Conservation (phyloP, 2,888 invertebrate species). For the Spilosoma lubricipeda region DNA sequence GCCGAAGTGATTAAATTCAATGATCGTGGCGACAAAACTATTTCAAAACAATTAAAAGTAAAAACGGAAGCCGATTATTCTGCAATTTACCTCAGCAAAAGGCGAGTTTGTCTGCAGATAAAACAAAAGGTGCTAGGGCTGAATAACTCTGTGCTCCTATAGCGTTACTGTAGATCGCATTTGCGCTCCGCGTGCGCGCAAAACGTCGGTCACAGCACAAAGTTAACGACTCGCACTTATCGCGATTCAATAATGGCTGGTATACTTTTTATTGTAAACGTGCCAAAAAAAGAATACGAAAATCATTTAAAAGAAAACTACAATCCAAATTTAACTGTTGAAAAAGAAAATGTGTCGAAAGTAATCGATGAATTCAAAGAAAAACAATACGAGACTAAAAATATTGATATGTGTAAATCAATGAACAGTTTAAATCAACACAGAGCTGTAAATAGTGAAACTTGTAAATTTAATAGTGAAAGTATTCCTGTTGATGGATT, state of each 20-base stretch:
- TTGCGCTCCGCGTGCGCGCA: constrained; percentile 32
- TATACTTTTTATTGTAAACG: constrained; percentile 85
- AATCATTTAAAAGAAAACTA: constrained; percentile 56
- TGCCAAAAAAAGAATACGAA: constrained; percentile 85
- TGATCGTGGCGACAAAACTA: constrained; percentile 27
- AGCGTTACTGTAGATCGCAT: constrained; percentile 37
- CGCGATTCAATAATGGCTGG: constrained; percentile 76
- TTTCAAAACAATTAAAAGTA: constrained; percentile 34
- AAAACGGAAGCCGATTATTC: constrained; percentile 64
- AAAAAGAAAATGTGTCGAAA: constrained; percentile 57
- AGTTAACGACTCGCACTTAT: constrained; percentile 19
- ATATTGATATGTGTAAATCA: constrained; percentile 55
- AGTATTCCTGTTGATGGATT: constrained; percentile 46
- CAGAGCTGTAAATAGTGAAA: constrained; percentile 32
- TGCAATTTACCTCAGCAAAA: constrained; percentile 54
- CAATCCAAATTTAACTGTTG: constrained; percentile 46
- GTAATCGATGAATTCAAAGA: constrained; percentile 57
- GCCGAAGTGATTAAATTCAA: constrained; percentile 26
- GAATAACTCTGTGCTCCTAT: constrained; percentile 44
- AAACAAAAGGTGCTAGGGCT: constrained; percentile 42
- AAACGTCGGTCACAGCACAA: constrained; percentile 18
- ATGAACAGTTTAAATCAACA: constrained; percentile 56
- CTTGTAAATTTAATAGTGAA: constrained; percentile 64
- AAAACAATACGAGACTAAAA: constrained; percentile 51
- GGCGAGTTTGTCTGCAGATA: constrained; percentile 50